Conservation (phyloP, 2,888 invertebrate species). For the Agrochola litura region DNA sequence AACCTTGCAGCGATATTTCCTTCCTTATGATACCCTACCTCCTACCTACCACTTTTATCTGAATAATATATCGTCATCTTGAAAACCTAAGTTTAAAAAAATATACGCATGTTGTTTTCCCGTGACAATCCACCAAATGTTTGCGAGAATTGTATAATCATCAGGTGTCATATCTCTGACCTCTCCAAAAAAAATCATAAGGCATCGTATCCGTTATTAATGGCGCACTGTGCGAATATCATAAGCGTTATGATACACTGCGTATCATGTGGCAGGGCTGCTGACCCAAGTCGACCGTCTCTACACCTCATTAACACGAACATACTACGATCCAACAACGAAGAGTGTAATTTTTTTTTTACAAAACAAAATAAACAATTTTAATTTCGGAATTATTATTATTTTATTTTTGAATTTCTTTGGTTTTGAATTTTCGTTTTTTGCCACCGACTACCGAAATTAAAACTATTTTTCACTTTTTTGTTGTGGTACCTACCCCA, state of each 20-base stretch:
- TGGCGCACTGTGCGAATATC: slow-evolving; percentile 72
- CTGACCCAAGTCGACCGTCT: slow-evolving; percentile 70
- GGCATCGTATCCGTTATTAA: slow-evolving; percentile 70
- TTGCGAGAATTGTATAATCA: slow-evolving; percentile 31
- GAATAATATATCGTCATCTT: not conserved
- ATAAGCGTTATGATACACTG: slow-evolving; percentile 73
- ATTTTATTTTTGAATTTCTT: no score
- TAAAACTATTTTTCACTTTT: no score
- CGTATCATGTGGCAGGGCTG: slow-evolving; percentile 74
- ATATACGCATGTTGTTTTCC: not conserved
- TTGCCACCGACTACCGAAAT: no score
- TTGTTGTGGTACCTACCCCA: no score
- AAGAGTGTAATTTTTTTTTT: not conserved
- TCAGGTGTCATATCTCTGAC: slow-evolving; percentile 54
- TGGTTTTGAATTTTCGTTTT: no score
- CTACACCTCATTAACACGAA: slow-evolving; percentile 43
- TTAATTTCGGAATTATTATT: no score
- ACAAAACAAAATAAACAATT: no score
- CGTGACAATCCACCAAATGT: slow-evolving; percentile 1
- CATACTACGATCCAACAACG: slow-evolving; percentile 21
- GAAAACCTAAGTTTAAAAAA: not conserved
- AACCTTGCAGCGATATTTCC: slow-evolving; percentile 5
- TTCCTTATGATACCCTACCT: not conserved
- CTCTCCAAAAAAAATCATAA: slow-evolving; percentile 59
- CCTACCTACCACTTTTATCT: not conserved